Evolutionary conservation across 1,140 invertebrate genomes (phyloP).

Genomic region (Antheraea pernyi): DNA sequence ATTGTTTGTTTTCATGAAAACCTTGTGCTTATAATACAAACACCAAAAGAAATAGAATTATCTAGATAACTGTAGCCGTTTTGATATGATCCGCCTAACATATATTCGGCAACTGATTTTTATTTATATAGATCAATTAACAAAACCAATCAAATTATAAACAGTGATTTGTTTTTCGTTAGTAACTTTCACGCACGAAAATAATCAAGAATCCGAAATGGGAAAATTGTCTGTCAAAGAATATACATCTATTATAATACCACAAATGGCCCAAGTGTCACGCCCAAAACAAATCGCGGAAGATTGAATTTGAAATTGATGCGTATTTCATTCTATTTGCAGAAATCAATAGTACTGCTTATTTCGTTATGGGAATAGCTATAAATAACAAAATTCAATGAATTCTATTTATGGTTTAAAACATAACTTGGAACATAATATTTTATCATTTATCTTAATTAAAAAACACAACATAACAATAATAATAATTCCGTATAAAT

Average conservation of each 20-base stretch:
- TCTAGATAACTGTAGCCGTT: too few relatives aligned
- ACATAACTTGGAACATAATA: too few relatives aligned
- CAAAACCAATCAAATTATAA: not conserved
- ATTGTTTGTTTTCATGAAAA: too few relatives aligned
- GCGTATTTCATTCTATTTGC: not conserved
- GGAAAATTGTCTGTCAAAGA: not conserved
- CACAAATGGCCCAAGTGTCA: not conserved
- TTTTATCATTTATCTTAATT: too few relatives aligned
- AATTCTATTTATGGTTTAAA: too few relatives aligned
- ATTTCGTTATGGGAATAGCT: not conserved
- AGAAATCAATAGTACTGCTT: not conserved
- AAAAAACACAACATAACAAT: too few relatives aligned
- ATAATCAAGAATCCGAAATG: not conserved
- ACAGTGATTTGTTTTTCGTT: not conserved
- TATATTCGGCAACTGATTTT: too few relatives aligned
- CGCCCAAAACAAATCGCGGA: not conserved
- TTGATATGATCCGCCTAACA: too few relatives aligned
- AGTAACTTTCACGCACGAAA: not conserved
- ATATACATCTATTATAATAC: not conserved
- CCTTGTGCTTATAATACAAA: too few relatives aligned
- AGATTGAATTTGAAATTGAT: not conserved
- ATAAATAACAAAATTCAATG: not conserved
- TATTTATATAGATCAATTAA: too few relatives aligned
- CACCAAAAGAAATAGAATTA: too few relatives aligned
- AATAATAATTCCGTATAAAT: too few relatives aligned